Evolutionary conservation across 2,113 vertebrate species (phyloP).

Genomic region (Zosterops pallidus): DNA sequence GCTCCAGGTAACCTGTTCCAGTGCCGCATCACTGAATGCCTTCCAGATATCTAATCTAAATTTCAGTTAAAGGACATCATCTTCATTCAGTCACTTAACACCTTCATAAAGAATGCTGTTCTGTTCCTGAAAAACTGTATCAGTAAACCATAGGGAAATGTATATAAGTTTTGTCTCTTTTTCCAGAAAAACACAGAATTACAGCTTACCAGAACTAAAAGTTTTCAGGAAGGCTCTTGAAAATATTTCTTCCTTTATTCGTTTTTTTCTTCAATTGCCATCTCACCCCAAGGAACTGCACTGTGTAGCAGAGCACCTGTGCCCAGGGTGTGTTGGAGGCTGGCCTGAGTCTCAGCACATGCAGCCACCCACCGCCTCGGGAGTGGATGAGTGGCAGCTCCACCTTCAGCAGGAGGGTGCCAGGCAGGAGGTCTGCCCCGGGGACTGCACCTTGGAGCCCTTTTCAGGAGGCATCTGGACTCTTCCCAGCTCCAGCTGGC

Average conservation of each 20-base stretch:
- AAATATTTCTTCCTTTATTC: neutral
- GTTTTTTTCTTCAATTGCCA: neutral
- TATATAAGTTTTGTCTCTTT: neutral
- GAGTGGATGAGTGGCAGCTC: neutral
- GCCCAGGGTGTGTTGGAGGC: neutral
- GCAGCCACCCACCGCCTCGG: rapidly evolving
- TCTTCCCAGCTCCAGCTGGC: neutral
- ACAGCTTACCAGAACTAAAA: neutral
- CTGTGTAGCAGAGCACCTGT: neutral
- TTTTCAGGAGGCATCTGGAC: neutral
- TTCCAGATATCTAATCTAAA: neutral
- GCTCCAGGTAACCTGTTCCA: neutral
- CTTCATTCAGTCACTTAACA: neutral
- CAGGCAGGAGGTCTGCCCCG: neutral
- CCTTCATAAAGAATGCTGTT: neutral
- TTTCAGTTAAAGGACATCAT: neutral
- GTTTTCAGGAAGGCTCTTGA: neutral
- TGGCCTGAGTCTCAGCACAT: rapidly evolving
- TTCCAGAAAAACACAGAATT: neutral
- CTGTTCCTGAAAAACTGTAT: neutral
- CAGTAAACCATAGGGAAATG: neutral
- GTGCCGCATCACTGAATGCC: neutral
- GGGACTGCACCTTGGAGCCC: neutral
- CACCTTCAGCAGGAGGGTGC: neutral
- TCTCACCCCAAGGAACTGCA: neutral